phyloP scores from a whole-genome alignment of 2,113 vertebrate genomes.

The Cathartes aura region DNA sequence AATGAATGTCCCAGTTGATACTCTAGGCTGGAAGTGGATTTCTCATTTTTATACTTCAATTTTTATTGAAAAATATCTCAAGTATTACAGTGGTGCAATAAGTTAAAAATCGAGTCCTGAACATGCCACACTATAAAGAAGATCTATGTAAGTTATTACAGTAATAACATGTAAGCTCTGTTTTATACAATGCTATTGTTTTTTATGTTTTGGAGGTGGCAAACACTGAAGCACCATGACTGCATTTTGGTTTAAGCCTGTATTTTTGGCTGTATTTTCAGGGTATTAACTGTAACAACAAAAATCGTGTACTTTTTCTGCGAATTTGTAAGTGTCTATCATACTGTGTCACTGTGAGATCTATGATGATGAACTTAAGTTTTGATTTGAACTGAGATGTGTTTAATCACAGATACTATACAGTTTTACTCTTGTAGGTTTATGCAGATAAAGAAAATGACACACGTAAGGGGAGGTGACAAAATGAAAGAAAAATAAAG shows the following conservation, averaged over 20 bases:
- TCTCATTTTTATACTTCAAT: background rate
- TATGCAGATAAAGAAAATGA: background rate
- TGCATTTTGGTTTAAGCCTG: background rate
- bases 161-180: background rate
- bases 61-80: background rate
- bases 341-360: fast-evolving
- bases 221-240: fast-evolving
- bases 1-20: background rate
- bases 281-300: background rate
- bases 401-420: background rate
- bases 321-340: background rate
- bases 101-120: background rate
- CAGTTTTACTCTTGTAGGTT: background rate
- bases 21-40: background rate
- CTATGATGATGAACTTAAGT: background rate
- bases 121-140: background rate
- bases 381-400: background rate
- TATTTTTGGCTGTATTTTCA: background rate
- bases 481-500: background rate
- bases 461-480: fast-evolving
- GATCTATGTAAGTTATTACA: background rate
- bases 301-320: background rate
- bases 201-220: fast-evolving
- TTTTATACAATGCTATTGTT: background rate
- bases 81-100: background rate